These are phyloP conservation scores for Halictus ligatus DNA, from an alignment of 2,888 invertebrate genomes.

Conservation along the genomic window DNA sequence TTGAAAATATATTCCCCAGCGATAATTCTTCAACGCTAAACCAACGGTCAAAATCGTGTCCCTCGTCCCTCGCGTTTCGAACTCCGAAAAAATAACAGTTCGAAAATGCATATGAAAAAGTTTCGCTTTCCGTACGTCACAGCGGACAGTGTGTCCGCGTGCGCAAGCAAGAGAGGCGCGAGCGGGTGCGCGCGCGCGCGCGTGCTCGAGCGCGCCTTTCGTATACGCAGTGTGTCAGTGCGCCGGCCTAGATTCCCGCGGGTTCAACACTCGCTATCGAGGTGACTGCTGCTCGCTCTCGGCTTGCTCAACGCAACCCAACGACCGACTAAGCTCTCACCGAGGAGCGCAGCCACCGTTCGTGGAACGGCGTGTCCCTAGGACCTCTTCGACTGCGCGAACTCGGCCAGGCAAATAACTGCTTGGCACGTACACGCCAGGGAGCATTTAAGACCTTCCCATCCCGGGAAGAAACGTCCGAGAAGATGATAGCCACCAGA, in stretches of 20 bases:
- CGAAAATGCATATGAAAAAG: conserved; percentile 36
- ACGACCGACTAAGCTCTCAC: conserved; percentile 77
- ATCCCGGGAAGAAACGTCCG: neutral
- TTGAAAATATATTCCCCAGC: neutral
- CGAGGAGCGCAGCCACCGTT: conserved; percentile 67
- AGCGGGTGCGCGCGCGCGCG: conserved; percentile 68
- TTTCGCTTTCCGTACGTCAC: conserved; percentile 52
- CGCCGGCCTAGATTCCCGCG: conserved; percentile 85
- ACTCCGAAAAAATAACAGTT: neutral
- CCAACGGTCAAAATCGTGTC: too few relatives aligned
- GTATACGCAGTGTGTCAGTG: conserved; percentile 85
- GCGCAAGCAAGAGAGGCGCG: conserved; percentile 39
- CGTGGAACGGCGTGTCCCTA: conserved; percentile 59
- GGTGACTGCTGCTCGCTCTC: conserved; percentile 81
- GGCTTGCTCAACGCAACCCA: conserved; percentile 74
- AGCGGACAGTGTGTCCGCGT: conserved; percentile 62
- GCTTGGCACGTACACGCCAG: conserved; percentile 39
- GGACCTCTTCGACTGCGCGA: conserved; percentile 58
- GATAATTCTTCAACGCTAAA: neutral
- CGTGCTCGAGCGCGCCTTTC: conserved; percentile 61
- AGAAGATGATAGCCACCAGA: conserved; percentile 6
- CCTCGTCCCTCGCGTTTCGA: neutral
- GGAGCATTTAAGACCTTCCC: conserved; percentile 37
- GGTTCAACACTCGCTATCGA: conserved; percentile 84
- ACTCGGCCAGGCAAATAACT: conserved; percentile 33